These are phyloP conservation scores for Alexandromys oeconomus DNA, from an alignment of 2,797 vertebrate species.

Conservation along the genomic window DNA sequence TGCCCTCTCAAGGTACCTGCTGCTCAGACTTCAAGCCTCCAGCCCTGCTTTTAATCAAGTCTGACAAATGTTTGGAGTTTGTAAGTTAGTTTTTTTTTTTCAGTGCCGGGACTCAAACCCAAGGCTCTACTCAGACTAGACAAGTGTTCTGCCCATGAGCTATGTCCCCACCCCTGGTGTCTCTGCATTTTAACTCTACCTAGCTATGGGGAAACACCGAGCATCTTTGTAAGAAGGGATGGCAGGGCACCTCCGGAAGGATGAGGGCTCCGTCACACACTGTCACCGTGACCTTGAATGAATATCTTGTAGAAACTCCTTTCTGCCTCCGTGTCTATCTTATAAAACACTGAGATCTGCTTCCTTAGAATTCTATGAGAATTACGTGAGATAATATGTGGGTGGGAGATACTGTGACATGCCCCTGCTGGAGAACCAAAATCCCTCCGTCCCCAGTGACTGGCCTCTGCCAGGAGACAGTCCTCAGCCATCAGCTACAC, in stretches of 20 bases:
- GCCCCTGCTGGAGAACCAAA: not conserved
- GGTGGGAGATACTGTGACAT: too few relatives aligned
- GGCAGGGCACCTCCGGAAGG: not conserved
- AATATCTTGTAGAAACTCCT: not conserved
- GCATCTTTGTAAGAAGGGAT: constrained; percentile 30
- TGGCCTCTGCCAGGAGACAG: not conserved
- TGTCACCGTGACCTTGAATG: not conserved
- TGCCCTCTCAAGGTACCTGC: constrained; percentile 47
- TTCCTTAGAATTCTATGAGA: not conserved
- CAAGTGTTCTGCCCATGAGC: not conserved
- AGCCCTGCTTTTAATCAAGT: constrained; percentile 55
- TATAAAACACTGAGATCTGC: not conserved
- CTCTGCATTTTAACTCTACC: constrained; percentile 16
- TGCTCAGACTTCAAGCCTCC: not conserved
- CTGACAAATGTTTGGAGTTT: not conserved
- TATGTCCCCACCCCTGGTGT: not conserved
- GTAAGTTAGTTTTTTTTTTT: not conserved
- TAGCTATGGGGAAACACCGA: not conserved
- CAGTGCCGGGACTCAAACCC: not conserved
- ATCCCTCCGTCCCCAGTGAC: too few relatives aligned
- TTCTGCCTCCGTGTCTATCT: not conserved
- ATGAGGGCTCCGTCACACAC: not conserved
- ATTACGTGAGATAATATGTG: not conserved
- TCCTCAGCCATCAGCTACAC: not conserved
- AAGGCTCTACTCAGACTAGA: too few relatives aligned